Percentiles rank a stretch among this genome's conserved stretches.
These are phyloP conservation scores for Brachionus calyciflorus DNA, from an alignment of 1,140 invertebrate genomes.

Conservation along the genomic window DNA sequence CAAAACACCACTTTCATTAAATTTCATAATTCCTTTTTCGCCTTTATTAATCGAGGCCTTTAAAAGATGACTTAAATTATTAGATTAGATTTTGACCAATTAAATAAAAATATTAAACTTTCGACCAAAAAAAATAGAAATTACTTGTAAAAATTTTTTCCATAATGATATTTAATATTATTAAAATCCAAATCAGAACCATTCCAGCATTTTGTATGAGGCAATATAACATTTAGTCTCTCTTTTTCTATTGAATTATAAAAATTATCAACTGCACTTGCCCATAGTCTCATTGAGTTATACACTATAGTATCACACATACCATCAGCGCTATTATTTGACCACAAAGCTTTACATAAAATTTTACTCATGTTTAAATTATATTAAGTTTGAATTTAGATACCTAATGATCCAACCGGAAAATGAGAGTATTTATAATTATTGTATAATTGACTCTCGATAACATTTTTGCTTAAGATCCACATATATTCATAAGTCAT, in stretches of 20 bases:
- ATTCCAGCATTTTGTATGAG: conserved; percentile 43
- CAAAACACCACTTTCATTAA: conserved; percentile 81
- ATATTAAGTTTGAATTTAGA: too few relatives aligned
- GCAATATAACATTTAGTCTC: conserved; percentile 22
- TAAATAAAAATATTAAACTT: too few relatives aligned
- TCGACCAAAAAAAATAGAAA: conserved; percentile 56
- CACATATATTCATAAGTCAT: conserved; percentile 92
- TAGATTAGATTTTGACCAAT: too few relatives aligned
- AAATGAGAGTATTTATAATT: conserved; percentile 67
- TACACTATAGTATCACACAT: conserved; percentile 39
- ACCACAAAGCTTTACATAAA: conserved; percentile 41
- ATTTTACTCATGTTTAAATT: too few relatives aligned
- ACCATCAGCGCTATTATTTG: background rate
- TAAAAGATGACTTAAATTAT: conserved; percentile 52
- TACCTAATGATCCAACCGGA: too few relatives aligned
- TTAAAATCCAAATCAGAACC: background rate
- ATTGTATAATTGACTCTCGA: conserved; percentile 64
- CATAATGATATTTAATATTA: conserved; percentile 52
- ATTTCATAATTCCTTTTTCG: conserved; percentile 62
- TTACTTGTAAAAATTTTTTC: conserved; percentile 70
- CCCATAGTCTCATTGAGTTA: conserved; percentile 40
- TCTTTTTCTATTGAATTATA: background rate
- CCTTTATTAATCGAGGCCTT: conserved; percentile 50
- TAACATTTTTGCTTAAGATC: conserved; percentile 91
- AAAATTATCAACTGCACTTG: conserved; percentile 37